phyloP scores from a whole-genome alignment of 1,140 invertebrate genomes.

The Polyergus mexicanus region DNA sequence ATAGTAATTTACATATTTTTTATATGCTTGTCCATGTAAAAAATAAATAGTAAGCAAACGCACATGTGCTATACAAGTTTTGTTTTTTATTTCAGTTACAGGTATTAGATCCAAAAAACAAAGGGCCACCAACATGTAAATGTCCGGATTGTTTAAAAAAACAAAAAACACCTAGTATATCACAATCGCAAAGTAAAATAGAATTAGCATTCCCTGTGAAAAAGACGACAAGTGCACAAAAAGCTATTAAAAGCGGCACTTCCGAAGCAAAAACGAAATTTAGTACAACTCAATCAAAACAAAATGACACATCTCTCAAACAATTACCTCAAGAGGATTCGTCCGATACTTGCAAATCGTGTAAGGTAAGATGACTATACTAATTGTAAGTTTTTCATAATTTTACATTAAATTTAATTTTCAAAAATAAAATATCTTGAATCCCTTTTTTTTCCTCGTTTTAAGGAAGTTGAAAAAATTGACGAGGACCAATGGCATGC shows the following conservation, averaged over 20 bases:
- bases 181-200: conserved; percentile 66
- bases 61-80: background rate
- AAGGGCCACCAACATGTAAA: conserved; percentile 81
- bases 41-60: background rate
- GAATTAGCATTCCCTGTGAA: conserved; percentile 70
- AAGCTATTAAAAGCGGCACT: conserved; percentile 59
- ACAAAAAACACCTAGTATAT: conserved; percentile 71
- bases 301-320: conserved; percentile 33
- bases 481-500: conserved; percentile 62
- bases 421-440: conserved; percentile 33
- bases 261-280: conserved; percentile 63
- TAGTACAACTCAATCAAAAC: conserved; percentile 56
- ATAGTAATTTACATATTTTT: conserved; percentile 8
- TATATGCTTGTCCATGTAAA: no score
- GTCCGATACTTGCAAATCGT: conserved; percentile 70
- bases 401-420: conserved; percentile 9
- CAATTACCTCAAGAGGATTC: conserved; percentile 69
- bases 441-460: conserved; percentile 21
- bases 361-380: conserved; percentile 74
- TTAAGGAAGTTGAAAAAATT: conserved; percentile 71
- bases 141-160: conserved; percentile 83
- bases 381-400: conserved; percentile 6
- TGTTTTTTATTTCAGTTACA: conserved; percentile 79
- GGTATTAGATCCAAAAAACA: conserved; percentile 84
- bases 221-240: conserved; percentile 72